Evolutionary conservation across 1,140 invertebrate species (phyloP), one percentile per base, ranked within the genome.

Genomic region (Gonatopus flavifemur): DNA sequence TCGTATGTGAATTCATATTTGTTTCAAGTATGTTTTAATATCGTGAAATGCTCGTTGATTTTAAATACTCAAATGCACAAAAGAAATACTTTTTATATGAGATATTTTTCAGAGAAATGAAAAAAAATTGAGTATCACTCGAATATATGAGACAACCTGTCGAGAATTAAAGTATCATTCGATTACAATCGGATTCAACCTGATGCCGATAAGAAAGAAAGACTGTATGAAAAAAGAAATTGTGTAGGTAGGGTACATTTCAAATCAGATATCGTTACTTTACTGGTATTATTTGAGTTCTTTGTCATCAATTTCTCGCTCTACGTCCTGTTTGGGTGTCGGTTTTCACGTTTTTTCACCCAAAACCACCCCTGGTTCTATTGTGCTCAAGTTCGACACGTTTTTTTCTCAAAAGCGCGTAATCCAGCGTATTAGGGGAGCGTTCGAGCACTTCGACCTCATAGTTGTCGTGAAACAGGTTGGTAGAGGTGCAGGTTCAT

Each of bases 321-420:
- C 59, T 55, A 63, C 66, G 66, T 67, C 67, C 69, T 77, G 67
- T 77, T 77, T 78, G 72, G 74, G 75, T 77, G 68, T 77, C 74
- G 69, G 62, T 78, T 78, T 78, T 77, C 73, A 70, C 48, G 64
- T 72, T 75, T 78, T 78, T 78, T 72, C 70, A 69, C 75, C 75
- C 67, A 78, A 78, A 77, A 78, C 53, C 68, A 67, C 74, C 72
- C 72, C 63, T 67, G 53, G 39, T 53, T 50, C 60, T 25, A 53
- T 69, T 70, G 63, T 75, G 45, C 45, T 54, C 49, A 18, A 46
- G 20, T 16, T 25, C 44, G 50, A 56, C 49, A 44, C 45, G 49
- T 55, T 60, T 68, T 72, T 74, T 70, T 55, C 52, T 68, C 55
- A 73, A 72, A 77, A 73, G 66, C 68, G 60, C 64, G 65, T 77